Percentiles rank a stretch among this genome's conserved stretches.
These are phyloP conservation scores for Nothocercus nigrocapillus DNA, from an alignment of 2,113 vertebrate species.

Conservation along the genomic window DNA sequence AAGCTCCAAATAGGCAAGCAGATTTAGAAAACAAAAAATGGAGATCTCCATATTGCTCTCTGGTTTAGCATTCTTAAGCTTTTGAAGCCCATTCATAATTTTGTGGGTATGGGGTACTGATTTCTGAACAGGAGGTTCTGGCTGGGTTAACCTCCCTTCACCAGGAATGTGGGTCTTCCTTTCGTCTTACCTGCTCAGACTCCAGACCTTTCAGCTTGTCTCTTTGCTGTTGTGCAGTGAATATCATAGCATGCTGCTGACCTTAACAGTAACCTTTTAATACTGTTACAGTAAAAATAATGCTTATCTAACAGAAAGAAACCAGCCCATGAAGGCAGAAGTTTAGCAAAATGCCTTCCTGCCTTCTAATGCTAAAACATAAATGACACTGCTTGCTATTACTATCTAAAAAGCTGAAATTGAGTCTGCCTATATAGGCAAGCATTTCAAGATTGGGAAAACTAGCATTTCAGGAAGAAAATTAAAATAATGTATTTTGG, in stretches of 20 bases:
- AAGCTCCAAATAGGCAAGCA: neutral
- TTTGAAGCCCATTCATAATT: neutral
- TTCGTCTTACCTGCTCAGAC: neutral
- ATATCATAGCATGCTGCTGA: neutral
- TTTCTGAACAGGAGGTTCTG: neutral
- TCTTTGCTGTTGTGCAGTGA: neutral
- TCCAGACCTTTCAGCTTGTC: neutral
- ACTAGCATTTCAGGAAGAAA: conserved; percentile 22
- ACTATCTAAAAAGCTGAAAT: neutral
- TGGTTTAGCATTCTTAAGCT: neutral
- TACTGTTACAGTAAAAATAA: neutral
- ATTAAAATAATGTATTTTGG: neutral
- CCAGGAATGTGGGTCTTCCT: rapidly evolving
- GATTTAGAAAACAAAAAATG: neutral
- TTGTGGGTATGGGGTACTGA: neutral
- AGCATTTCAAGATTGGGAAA: neutral
- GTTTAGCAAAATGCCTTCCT: neutral
- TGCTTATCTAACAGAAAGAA: neutral
- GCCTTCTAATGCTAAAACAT: neutral
- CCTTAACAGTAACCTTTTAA: neutral
- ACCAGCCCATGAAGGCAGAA: neutral
- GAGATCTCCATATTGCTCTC: neutral
- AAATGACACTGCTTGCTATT: neutral
- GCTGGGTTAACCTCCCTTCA: neutral
- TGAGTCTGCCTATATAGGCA: neutral